Base-by-base conservation (phyloP, 23 tunicate species). In the Corella eumyota region DNA sequence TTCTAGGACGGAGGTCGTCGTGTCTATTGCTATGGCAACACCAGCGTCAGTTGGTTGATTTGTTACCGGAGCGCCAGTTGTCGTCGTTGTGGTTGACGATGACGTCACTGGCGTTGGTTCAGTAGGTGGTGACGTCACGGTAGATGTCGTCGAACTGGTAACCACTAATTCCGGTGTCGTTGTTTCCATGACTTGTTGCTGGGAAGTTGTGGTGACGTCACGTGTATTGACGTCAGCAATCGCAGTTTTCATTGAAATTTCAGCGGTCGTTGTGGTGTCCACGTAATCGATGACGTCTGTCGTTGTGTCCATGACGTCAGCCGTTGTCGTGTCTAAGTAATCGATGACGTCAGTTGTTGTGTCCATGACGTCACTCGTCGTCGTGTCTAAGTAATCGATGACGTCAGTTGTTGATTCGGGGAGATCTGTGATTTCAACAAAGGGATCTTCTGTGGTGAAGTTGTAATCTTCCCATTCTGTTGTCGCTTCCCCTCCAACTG, bases 1-100 rank as follows among this genome's bases (percentile, higher is more conserved):
- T 58, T 58, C 20, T 58, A 36, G 15, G 19, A 59, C 50, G 59
- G 53, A 29, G 33, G 56, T 47, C 15, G 60, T 50, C 11, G 71
- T 22, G 19, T 66, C 33, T 50, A 38, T 30, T 29, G 71, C 65
- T 26, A 25, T 25, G 60, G 31, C 60, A 34, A 26, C 60, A 54
- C 30, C 60, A 1, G 6, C 30, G 5, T 6, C 15, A 2, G 60
- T 54, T 6, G 66, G 15, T 29, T 32, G n/a, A 0, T 36, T 30
- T 7, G 38, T 33, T 33, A 17, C 28, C 5, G 66, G 30, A 7
- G 44, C 51, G 3, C 60, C 26, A 22, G 13, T n/a, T 66, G 72
- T 13, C 0, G 45, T 2, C 19, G 59, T 49, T 20, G 46, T 50
- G 31, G 68, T 62, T 4, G 72, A 9, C 11, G 34, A 9, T 2